A percentile compares a stretch with the other conserved stretches of the same genome.
Conservation (phyloP, 2,797 vertebrate genomes). For the Hylomyscus alleni region DNA sequence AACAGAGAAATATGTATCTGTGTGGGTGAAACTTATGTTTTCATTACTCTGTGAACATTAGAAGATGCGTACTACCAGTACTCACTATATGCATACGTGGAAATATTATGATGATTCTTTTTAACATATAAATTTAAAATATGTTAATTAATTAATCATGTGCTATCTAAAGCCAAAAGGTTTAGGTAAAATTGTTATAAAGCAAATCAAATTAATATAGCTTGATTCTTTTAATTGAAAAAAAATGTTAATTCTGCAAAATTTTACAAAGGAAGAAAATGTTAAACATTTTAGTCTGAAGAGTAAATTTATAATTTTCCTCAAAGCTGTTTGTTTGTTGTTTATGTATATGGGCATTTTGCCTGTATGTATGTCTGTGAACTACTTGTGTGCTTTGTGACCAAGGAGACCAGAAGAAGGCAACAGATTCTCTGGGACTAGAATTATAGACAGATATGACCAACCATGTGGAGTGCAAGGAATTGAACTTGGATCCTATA, state of each 20-base stretch:
- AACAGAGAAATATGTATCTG: not conserved
- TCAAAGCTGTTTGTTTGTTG: not conserved
- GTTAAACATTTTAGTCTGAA: not conserved
- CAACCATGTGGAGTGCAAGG: not conserved
- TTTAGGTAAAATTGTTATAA: not conserved
- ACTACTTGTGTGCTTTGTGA: not conserved
- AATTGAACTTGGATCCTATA: not conserved
- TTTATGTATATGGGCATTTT: not conserved
- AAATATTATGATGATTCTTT: not conserved
- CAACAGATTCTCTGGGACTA: not conserved
- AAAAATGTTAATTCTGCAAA: not conserved
- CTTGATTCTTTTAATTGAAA: not conserved
- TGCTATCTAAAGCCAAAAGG: not conserved
- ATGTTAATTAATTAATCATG: not conserved
- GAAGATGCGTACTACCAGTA: not conserved
- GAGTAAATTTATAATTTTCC: not conserved
- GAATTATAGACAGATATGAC: too few relatives aligned
- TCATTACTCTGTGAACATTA: not conserved
- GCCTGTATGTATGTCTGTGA: not conserved
- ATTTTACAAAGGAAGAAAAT: not conserved
- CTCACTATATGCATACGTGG: too few relatives aligned
- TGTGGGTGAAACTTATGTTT: constrained; percentile 28
- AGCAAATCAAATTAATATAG: not conserved
- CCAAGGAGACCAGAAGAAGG: not conserved
- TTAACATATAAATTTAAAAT: not conserved